Conservation (phyloP, 1,140 invertebrate species). For the Formica exsecta region DNA sequence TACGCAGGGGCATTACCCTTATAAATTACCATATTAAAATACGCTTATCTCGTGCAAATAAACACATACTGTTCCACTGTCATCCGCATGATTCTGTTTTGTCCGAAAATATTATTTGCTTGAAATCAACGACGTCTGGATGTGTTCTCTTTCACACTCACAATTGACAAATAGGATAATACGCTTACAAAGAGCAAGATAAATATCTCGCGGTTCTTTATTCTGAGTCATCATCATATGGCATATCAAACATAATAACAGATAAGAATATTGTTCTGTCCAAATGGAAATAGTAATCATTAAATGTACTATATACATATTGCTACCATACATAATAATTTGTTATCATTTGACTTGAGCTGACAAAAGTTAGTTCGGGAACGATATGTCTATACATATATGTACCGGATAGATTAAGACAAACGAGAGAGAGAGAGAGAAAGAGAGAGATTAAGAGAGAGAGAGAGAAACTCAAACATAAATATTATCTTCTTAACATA, state of each 20-base stretch:
- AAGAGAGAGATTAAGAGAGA: no score
- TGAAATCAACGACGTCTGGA: neutral
- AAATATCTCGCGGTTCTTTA: neutral
- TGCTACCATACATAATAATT: neutral
- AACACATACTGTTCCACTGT: neutral
- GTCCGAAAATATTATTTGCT: slow-evolving; percentile 8
- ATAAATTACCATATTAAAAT: neutral
- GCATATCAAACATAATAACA: neutral
- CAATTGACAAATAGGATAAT: neutral
- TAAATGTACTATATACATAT: neutral
- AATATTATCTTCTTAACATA: neutral
- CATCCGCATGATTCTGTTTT: neutral
- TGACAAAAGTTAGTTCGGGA: neutral
- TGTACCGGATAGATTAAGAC: neutral
- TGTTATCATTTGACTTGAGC: neutral
- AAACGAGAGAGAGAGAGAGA: no score
- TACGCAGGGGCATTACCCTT: neutral
- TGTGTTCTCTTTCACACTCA: neutral
- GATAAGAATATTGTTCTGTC: slow-evolving; percentile 25
- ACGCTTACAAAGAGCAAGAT: neutral
- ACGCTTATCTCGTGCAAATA: neutral
- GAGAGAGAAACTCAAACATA: neutral
- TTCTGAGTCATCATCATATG: neutral
- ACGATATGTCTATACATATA: no score
- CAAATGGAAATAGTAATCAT: neutral